phyloP scores from a whole-genome alignment of 2,888 invertebrate species.

The Pandemis heparana region DNA sequence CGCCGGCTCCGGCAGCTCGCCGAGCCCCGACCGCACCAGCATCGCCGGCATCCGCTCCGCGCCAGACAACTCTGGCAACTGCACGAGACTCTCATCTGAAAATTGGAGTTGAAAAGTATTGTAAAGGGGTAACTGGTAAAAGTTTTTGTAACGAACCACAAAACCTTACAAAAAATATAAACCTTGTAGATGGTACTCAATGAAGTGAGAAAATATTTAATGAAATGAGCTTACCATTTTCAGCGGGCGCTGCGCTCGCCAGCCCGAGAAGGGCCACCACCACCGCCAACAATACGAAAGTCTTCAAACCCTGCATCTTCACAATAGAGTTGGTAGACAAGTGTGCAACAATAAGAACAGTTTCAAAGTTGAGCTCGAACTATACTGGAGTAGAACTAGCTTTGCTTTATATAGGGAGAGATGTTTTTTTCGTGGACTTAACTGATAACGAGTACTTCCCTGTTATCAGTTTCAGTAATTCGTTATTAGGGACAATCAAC shows the following conservation, averaged over 20 bases:
- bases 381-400: not conserved
- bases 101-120: not conserved
- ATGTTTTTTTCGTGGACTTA: not conserved
- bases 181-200: not conserved
- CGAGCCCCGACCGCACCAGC: slow-evolving; percentile 27
- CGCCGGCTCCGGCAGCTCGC: slow-evolving; percentile 9
- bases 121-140: not conserved
- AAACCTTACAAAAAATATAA: not conserved
- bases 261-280: slow-evolving; percentile 28
- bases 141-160: not conserved
- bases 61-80: not conserved
- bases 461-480: not conserved
- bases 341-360: not conserved
- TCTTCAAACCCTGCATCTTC: slow-evolving; percentile 36
- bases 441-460: not conserved
- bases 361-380: not conserved
- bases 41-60: slow-evolving; percentile 28
- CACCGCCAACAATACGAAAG: slow-evolving; percentile 15
- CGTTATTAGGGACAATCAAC: not conserved
- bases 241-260: slow-evolving; percentile 17
- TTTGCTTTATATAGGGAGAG: not conserved
- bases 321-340: not conserved
- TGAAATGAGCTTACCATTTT: slow-evolving; percentile 17
- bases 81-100: not conserved
- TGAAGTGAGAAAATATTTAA: not conserved